Conservation (phyloP, 2,797 vertebrate genomes). For the Morelia viridis region DNA sequence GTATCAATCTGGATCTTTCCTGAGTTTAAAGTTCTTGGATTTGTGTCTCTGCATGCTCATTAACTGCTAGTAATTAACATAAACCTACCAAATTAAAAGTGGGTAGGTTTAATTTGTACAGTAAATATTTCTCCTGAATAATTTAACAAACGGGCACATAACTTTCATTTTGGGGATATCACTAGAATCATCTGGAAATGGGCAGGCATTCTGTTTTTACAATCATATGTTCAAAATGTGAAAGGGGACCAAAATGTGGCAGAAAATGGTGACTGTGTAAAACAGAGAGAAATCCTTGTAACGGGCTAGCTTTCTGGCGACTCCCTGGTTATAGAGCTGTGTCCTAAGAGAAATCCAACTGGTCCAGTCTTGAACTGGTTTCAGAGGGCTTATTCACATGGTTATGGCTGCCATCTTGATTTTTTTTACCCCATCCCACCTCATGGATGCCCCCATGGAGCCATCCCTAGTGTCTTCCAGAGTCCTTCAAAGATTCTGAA, state of each 20-base stretch:
- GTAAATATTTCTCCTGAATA: neutral
- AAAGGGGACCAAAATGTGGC: neutral
- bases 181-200: neutral
- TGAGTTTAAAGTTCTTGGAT: neutral
- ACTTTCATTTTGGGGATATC: neutral
- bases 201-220: neutral
- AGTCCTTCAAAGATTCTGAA: constrained; percentile 20
- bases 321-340: neutral
- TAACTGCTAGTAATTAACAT: neutral
- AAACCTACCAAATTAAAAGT: neutral
- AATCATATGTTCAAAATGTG: neutral
- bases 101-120: neutral
- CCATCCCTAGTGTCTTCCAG: constrained; percentile 44
- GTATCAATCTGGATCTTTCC: neutral
- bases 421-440: neutral
- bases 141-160: neutral
- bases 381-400: neutral
- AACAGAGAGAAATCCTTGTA: neutral
- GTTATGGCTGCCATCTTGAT: neutral
- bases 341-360: neutral
- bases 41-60: neutral
- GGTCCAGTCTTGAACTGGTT: neutral
- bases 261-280: neutral
- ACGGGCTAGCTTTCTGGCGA: constrained; percentile 50
- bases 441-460: neutral